A percentile compares a stretch with the other conserved stretches of the same genome.
Evolutionary conservation across 2,888 invertebrate species (phyloP).

Genomic region (Pachliopta kotzebuea): DNA sequence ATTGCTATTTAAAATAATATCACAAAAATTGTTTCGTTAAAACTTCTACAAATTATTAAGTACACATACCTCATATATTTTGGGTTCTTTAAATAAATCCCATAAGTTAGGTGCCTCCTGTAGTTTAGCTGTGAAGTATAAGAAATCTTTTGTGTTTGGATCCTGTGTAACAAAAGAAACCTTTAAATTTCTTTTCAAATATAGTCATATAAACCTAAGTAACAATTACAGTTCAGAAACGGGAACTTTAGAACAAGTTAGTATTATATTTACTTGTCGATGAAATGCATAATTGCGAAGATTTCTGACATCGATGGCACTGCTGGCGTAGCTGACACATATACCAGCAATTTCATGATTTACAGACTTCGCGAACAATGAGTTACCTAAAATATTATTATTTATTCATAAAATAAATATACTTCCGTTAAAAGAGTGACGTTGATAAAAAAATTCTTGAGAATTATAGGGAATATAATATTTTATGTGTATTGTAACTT

Average conservation of each 20-base stretch:
- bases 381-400: slow-evolving; percentile 53
- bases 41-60: neutral
- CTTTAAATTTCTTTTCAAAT: too few relatives aligned
- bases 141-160: slow-evolving; percentile 64
- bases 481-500: too few relatives aligned
- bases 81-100: slow-evolving; percentile 56
- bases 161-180: slow-evolving; percentile 51
- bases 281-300: slow-evolving; percentile 63
- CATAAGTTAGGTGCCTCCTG: slow-evolving; percentile 72
- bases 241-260: neutral
- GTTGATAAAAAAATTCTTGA: too few relatives aligned
- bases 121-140: slow-evolving; percentile 63
- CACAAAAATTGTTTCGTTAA: neutral
- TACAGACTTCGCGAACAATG: slow-evolving; percentile 51
- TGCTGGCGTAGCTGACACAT: slow-evolving; percentile 60
- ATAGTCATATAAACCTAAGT: neutral
- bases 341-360: slow-evolving; percentile 56
- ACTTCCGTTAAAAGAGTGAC: too few relatives aligned
- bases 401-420: too few relatives aligned
- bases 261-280: slow-evolving; percentile 51
- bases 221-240: neutral
- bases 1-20: too few relatives aligned
- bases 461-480: too few relatives aligned
- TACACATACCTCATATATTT: slow-evolving; percentile 58
- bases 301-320: slow-evolving; percentile 54